These are phyloP conservation scores for Semotilus atromaculatus DNA, from an alignment of 2,797 vertebrate genomes.

Conservation along the genomic window DNA sequence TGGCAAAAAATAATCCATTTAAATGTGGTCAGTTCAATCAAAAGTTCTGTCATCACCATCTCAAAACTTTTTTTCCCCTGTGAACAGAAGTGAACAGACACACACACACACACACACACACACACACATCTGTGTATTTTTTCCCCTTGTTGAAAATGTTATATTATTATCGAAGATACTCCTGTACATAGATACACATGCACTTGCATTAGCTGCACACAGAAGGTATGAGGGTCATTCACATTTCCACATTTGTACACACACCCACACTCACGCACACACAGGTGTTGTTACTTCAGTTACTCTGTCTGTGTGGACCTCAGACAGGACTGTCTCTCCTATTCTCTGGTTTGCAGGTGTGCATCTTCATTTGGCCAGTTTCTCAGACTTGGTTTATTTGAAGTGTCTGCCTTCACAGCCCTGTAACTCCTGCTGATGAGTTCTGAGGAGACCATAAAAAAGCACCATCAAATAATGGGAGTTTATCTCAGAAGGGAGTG, in stretches of 20 bases:
- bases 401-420: slow-evolving; percentile 40
- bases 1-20: no score
- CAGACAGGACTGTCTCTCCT: background rate
- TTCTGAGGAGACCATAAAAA: slow-evolving; percentile 41
- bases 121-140: no score
- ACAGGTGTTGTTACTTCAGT: background rate
- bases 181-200: no score
- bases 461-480: slow-evolving; percentile 19
- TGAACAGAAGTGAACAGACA: no score
- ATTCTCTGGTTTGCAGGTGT: slow-evolving; percentile 23
- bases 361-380: slow-evolving; percentile 32
- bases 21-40: no score
- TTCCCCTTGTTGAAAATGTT: no score
- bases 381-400: slow-evolving; percentile 39
- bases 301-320: background rate
- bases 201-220: background rate
- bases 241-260: background rate
- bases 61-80: no score
- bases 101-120: no score
- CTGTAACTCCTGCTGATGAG: slow-evolving; percentile 46
- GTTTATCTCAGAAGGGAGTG: slow-evolving; percentile 31
- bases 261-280: background rate
- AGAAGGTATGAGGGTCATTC: background rate
- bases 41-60: no score
- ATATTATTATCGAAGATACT: no score